Conservation (phyloP, 2,797 vertebrate genomes). For the Bradypodion pumilum region DNA sequence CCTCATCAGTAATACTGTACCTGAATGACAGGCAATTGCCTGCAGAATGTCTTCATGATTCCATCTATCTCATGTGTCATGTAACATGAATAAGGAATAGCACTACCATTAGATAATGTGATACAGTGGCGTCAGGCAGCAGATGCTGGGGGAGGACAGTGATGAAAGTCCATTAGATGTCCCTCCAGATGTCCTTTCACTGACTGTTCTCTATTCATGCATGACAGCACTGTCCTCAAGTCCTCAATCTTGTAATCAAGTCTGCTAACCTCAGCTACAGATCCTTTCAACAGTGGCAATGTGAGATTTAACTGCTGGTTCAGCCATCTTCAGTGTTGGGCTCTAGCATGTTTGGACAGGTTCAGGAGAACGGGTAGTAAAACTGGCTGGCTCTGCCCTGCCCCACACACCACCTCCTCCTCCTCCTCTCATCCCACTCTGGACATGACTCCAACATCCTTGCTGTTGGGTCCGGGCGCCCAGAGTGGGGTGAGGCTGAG, state of each 20-base stretch:
- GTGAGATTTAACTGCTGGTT: not conserved
- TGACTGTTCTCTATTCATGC: too few relatives aligned
- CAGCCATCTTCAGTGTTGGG: not conserved
- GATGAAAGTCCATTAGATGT: not conserved
- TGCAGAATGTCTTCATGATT: not conserved
- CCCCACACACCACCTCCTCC: too few relatives aligned
- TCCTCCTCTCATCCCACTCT: too few relatives aligned
- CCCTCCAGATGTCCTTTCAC: too few relatives aligned
- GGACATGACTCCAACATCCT: too few relatives aligned
- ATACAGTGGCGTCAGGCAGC: not conserved
- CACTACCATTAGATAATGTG: not conserved
- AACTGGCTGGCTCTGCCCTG: too few relatives aligned
- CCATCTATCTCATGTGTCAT: not conserved
- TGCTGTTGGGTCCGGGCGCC: too few relatives aligned
- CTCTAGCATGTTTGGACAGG: too few relatives aligned
- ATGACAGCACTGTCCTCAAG: not conserved
- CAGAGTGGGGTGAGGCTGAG: too few relatives aligned
- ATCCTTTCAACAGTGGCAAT: not conserved
- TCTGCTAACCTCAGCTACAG: not conserved
- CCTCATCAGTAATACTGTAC: too few relatives aligned
- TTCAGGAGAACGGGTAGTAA: too few relatives aligned
- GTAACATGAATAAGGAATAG: not conserved
- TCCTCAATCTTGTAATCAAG: not conserved
- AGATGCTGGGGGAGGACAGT: not conserved
- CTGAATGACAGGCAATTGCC: not conserved